Base-by-base conservation (phyloP, 2,113 vertebrate species). In the Archilochus colubris region DNA sequence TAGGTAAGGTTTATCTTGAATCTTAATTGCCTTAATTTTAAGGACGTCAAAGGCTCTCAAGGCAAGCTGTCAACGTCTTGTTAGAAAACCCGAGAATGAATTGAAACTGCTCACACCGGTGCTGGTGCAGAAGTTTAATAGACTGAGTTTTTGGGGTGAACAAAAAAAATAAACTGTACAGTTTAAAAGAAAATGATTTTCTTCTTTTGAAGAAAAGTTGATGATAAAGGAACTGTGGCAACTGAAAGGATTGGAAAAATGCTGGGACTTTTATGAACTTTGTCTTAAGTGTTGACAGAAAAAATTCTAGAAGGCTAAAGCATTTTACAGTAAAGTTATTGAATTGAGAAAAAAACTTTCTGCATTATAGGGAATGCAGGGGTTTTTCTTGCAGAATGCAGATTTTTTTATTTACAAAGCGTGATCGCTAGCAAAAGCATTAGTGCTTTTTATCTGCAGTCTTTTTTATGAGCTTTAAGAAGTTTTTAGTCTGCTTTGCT, bases 21-120 rank as follows among this genome's bases (percentile, higher is more conserved):
- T 99, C 98, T 99, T 99, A 99, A 99, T 99, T 99, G 99, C 99
- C 99, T 99, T 99, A 99, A 99, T 99, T 99, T 99, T 98, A 98
- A 99, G 98, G 98, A 99, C 98, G 98, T 98, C 98, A 98, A 98
- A 98, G 96, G 97, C 98, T 98, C 97, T 98, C 96, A 87, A 98
- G 97, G 97, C 98, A 98, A 98, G 97, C 97, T 97, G 96, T 98
- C 98, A 98, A 98, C 98, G 98, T 98, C 98, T 98, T 96, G 97
- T 98, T 98, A 97, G 96, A 97, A 97, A 95, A 97, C 96, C 96
- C 69, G 95, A 97, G 96, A 98, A 97, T 94, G 97, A 97, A 97
- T 98, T 95, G 96, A 98, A 98, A 96, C 97, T 93, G 97, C 97
- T 98, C 97, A 98, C 97, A 98, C 98, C 97, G 57, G 97, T 87